Base-by-base conservation (phyloP, 64 coral and sea anemone genomes). In the Porites australiensis region DNA sequence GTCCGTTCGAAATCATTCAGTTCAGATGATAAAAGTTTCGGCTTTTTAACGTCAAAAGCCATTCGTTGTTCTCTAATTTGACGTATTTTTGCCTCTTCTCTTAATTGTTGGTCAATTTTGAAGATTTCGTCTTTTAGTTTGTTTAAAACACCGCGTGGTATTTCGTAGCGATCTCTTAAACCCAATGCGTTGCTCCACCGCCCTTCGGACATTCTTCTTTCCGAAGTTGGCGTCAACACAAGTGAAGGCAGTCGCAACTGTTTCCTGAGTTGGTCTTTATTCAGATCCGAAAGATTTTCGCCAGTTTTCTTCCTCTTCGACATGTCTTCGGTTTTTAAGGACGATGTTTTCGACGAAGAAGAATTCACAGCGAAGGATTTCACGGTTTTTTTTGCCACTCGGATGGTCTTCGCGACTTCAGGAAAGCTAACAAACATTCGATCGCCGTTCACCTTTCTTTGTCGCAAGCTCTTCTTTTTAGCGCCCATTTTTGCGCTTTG, bases 91-190 rank as follows among this genome's bases (percentile, higher is more conserved):
- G 44, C 81, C n/a, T 84, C 81, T 51, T 84, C 62, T 50, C 49
- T 84, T 37, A 84, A 50, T 13, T 68, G 81, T 46, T 48, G 37
- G 19, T 84, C 48, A 46, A 84, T 84, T 84, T 68, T 67, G 0
- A 69, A 45, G n/a, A 84, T 68, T 6, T 84, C 81, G 22, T 84
- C 44, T 15, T 46, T 51, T 7, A 84, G 45, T 84, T 84, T 84
- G 63, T 84, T 84, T 16, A 84, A 69, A 51, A 84, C 43, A 68
- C 44, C 44, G 3, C 59, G 61, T 11, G 81, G 81, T 50, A 84
- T 69, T 48, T 84, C 81, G 16, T 68, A 84, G 46, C 18, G 67
- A n/a, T 84, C 81, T 20, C 81, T 44, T 18, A 84, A 50, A 20
- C 63, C 63, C 63, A 84, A 20, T 2, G 81, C 81, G 46, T 44